Evolutionary conservation across 2,113 vertebrate genomes (phyloP).

Genomic region (Mormyrus iriodes): DNA sequence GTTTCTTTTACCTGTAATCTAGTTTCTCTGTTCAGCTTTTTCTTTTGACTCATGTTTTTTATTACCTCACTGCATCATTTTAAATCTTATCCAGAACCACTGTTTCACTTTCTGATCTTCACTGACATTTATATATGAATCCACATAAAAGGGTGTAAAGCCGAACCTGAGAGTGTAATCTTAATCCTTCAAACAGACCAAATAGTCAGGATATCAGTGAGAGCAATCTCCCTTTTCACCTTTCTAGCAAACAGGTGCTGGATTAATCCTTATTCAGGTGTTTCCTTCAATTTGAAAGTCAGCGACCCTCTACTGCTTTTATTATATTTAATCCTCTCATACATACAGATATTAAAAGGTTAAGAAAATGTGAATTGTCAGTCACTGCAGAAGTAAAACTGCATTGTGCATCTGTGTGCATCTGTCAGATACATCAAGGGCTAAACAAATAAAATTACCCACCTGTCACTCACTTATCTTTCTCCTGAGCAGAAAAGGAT

Average conservation of each 20-base stretch:
- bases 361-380: background rate
- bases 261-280: constrained; percentile 5
- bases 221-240: background rate
- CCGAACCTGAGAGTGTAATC: background rate
- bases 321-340: constrained; percentile 1
- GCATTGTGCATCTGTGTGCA: background rate
- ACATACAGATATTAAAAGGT: background rate
- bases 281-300: background rate
- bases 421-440: background rate
- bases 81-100: background rate
- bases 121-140: constrained; percentile 2
- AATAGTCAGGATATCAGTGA: background rate
- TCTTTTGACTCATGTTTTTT: background rate
- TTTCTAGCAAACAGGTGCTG: background rate
- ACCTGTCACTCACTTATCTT: background rate
- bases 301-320: background rate
- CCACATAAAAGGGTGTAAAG: background rate
- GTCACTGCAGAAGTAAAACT: background rate
- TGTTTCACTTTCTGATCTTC: background rate
- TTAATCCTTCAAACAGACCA: background rate
- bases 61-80: too few species aligned
- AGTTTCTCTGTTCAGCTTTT: background rate
- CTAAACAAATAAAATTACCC: background rate
- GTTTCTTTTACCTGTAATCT: constrained; percentile 18
- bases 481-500: background rate